Evolutionary conservation across 1,140 invertebrate species (phyloP).

Genomic region (Dendroctonus valens): DNA sequence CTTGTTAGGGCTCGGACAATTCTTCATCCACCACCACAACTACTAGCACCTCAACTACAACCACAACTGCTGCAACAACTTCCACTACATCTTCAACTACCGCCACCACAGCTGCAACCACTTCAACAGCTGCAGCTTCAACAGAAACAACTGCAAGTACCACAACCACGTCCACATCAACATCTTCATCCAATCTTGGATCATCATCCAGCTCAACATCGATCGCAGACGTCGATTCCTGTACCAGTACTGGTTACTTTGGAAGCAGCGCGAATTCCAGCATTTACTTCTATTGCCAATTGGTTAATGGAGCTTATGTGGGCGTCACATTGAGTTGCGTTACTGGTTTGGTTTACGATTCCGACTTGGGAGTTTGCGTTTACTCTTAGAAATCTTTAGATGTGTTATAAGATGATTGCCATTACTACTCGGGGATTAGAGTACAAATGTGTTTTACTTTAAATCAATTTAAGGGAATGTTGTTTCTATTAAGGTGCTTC

Average conservation of each 20-base stretch:
- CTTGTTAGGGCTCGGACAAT: too few relatives aligned
- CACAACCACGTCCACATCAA: conserved; percentile 1
- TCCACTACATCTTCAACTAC: conserved; percentile 7
- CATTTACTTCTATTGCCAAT: conserved; percentile 31
- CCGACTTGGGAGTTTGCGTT: conserved; percentile 21
- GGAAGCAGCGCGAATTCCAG: conserved; percentile 26
- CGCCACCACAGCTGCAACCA: conserved; percentile 14
- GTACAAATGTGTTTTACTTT: too few relatives aligned
- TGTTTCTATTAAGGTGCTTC: too few relatives aligned
- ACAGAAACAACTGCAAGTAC: conserved; percentile 4
- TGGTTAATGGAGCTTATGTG: conserved; percentile 11
- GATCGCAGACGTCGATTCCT: conserved; percentile 8
- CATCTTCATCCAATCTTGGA: background rate
- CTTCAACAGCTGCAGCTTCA: background rate
- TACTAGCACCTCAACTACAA: background rate
- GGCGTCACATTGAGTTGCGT: conserved; percentile 16
- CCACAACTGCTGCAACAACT: conserved; percentile 1
- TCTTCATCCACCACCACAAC: background rate
- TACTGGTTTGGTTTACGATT: conserved; percentile 31
- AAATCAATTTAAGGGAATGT: too few relatives aligned
- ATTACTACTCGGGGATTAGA: too few relatives aligned
- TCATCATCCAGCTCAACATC: background rate
- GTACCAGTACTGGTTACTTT: conserved; percentile 26
- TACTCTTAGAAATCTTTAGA: conserved; percentile 1
- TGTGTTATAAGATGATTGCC: too few relatives aligned